A percentile compares a stretch with the other conserved stretches of the same genome.
phyloP scores from a whole-genome alignment of 2,888 invertebrate genomes.

The Drosophila setosimentum region DNA sequence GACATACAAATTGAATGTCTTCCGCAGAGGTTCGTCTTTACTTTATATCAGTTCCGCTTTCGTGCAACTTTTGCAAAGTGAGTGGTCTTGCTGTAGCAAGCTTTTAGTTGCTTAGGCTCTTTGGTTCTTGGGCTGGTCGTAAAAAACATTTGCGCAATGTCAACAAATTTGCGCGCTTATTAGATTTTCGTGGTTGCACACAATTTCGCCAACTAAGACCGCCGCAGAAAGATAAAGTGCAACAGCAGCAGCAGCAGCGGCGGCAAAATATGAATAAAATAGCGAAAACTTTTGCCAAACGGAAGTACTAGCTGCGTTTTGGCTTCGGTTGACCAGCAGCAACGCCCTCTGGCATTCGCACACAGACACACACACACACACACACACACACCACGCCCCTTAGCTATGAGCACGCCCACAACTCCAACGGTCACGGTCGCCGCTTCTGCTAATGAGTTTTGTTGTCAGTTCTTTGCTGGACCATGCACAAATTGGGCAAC shows the following conservation, averaged over 20 bases:
- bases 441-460: constrained; percentile 79
- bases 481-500: constrained; percentile 69
- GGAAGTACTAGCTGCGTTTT: constrained; percentile 74
- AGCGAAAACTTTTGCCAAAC: constrained; percentile 59
- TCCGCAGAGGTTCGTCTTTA: background rate
- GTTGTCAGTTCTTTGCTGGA: constrained; percentile 71
- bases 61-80: constrained; percentile 27
- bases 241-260: constrained; percentile 37
- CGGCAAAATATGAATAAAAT: constrained; percentile 74
- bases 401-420: constrained; percentile 48
- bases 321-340: constrained; percentile 69
- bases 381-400: background rate
- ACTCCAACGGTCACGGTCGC: constrained; percentile 72
- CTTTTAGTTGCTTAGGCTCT: constrained; percentile 34
- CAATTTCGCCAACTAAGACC: constrained; percentile 80
- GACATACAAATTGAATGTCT: background rate
- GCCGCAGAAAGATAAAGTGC: constrained; percentile 75
- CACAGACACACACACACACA: constrained; percentile 2
- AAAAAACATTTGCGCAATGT: constrained; percentile 81
- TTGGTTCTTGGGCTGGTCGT: constrained; percentile 59
- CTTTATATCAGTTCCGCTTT: constrained; percentile 19
- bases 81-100: constrained; percentile 8
- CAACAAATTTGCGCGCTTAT: constrained; percentile 81
- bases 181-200: constrained; percentile 81
- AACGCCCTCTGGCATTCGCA: constrained; percentile 42